Conservation (phyloP, 2,888 invertebrate genomes). For the Byasa hedistus region DNA sequence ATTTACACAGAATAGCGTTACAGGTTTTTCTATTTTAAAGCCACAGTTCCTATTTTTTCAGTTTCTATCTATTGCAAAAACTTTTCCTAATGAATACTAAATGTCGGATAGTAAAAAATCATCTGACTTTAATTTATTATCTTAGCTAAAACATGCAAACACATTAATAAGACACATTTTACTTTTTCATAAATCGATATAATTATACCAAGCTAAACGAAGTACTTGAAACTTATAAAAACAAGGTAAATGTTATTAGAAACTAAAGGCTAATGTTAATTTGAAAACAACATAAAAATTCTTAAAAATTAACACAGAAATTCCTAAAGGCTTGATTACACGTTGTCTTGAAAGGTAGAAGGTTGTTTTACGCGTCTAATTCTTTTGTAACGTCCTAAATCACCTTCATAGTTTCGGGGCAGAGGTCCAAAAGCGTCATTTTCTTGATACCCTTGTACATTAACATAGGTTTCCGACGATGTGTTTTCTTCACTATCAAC, state of each 20-base stretch:
- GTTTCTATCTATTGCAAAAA: no score
- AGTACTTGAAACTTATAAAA: conserved; percentile 52
- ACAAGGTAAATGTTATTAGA: conserved; percentile 40
- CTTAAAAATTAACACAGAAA: conserved; percentile 36
- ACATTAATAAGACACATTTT: not conserved
- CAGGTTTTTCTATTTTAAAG: no score
- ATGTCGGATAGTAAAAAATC: no score
- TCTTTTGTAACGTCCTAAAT: conserved; percentile 62
- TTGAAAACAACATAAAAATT: conserved; percentile 34
- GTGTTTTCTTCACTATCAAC: conserved; percentile 42
- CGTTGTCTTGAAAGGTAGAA: conserved; percentile 35
- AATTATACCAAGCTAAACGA: conserved; percentile 32
- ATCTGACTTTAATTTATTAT: no score
- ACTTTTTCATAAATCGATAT: conserved; percentile 19
- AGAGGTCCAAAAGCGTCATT: conserved; percentile 61
- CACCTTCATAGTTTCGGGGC: conserved; percentile 55
- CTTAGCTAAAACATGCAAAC: no score
- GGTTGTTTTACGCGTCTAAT: conserved; percentile 60
- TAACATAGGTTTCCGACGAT: conserved; percentile 43
- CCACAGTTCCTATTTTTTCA: no score
- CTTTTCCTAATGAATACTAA: no score
- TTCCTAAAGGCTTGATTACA: conserved; percentile 21
- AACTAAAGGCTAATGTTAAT: conserved; percentile 35
- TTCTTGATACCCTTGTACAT: conserved; percentile 53
- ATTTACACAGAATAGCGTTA: no score